Conservation (phyloP, 2,113 vertebrate genomes). For the Oceanites oceanicus region DNA sequence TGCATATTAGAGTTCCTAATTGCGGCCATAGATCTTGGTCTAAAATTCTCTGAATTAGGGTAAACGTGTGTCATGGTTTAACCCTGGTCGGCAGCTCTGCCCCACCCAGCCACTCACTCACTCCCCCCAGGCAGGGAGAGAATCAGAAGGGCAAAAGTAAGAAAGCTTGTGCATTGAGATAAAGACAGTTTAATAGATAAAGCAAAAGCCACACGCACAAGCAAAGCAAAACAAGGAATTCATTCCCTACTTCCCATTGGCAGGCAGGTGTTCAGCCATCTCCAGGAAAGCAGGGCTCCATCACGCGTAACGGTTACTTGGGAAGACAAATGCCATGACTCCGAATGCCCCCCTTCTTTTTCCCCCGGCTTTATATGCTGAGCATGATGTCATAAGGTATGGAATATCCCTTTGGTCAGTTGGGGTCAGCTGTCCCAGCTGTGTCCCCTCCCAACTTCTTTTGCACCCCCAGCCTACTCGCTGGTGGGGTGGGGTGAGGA, state of each 20-base stretch:
- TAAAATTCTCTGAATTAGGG: not conserved
- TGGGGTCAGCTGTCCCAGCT: not conserved
- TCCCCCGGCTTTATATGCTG: not conserved
- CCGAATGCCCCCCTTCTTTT: accelerated
- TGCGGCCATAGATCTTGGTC: not conserved
- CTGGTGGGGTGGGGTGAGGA: not conserved
- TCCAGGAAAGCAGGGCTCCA: not conserved
- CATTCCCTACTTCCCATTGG: accelerated
- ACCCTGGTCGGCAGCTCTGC: not conserved
- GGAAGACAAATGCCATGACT: not conserved
- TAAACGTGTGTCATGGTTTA: not conserved
- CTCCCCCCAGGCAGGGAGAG: not conserved
- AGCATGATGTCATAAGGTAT: accelerated
- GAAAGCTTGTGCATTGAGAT: not conserved
- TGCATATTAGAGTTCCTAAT: not conserved
- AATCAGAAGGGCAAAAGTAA: not conserved
- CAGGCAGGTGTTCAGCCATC: not conserved
- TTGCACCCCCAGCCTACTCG: accelerated
- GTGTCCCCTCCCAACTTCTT: not conserved
- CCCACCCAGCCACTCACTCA: accelerated
- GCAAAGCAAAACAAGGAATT: not conserved
- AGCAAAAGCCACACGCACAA: not conserved
- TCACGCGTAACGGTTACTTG: accelerated
- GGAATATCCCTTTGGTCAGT: not conserved
- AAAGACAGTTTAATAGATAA: not conserved